Evolutionary conservation across 2,113 vertebrate species (phyloP), one percentile per base, ranked within the genome.

Genomic region (Zootoca vivipara): DNA sequence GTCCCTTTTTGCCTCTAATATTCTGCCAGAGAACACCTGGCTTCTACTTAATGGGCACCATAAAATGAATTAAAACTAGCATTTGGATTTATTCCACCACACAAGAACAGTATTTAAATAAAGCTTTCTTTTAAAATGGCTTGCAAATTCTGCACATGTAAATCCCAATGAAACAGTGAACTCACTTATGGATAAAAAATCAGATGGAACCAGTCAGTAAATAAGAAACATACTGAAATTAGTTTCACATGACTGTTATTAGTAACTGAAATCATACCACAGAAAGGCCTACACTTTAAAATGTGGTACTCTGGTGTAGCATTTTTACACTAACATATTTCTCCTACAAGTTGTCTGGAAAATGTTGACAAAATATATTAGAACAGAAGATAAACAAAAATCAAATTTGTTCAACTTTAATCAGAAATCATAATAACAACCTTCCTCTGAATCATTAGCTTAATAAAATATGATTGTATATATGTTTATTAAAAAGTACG

Each of bases 51-150:
- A 56, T 64, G 90, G 40, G 20, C 86, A 30, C 52, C 82, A 69
- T 87, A 86, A 92, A 93, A 92, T 79, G 90, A 92, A 89, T 85
- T 90, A 86, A 75, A 88, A 46, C 40, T 22, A 80, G 84, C 88
- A 75, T 79, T 40, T 89, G 28, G 40, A 92, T 90, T 75, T 46
- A 85, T 78, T 91, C 3, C 24, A 87, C 30, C 67, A 2, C 33
- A 10, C 18, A 85, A 90, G 77, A 2, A 3, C 2, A 10, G 69
- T 78, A 90, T 86, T 56, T 92, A n/a, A 93, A 15, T 89, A 86
- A 85, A 15, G 74, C 30, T 26, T 24, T 82, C 6, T 22, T 52
- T 67, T 0, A 89, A 30, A 38, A 85, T 20, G 4, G 18, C 24
- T 7, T 42, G 82, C 74, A 2, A 46, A 15, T 20, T 67, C 4